These are phyloP conservation scores for Altica lythri DNA, from an alignment of 2,888 invertebrate genomes.

Conservation along the genomic window DNA sequence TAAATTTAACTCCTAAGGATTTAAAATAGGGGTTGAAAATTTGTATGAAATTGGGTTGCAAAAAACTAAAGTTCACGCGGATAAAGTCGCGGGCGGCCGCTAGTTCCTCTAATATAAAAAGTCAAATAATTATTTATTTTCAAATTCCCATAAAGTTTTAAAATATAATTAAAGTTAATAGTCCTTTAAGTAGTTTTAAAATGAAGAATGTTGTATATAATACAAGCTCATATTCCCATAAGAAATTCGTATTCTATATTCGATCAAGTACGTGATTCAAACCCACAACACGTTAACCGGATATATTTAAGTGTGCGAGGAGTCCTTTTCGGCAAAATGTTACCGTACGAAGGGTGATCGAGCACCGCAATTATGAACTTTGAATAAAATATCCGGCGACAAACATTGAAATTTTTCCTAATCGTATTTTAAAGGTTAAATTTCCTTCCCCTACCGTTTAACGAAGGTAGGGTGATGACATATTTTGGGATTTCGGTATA, in stretches of 20 bases:
- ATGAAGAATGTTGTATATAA: too few species aligned
- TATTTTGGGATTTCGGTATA: slow-evolving; percentile 6
- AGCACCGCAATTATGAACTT: slow-evolving; percentile 47
- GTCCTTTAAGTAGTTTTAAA: too few species aligned
- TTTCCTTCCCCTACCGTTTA: slow-evolving; percentile 41
- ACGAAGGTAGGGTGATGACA: slow-evolving; percentile 11
- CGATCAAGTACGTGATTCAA: not conserved
- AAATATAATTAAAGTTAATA: too few species aligned
- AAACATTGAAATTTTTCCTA: slow-evolving; percentile 56
- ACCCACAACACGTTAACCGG: slow-evolving; percentile 4
- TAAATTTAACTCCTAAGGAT: too few species aligned
- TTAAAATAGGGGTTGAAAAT: too few species aligned
- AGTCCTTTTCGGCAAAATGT: slow-evolving; percentile 1
- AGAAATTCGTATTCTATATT: not conserved
- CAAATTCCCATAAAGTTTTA: too few species aligned
- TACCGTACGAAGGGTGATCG: not conserved
- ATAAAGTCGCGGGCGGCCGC: too few species aligned
- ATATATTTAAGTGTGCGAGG: not conserved
- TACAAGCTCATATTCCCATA: too few species aligned
- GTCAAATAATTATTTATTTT: too few species aligned
- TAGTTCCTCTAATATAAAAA: too few species aligned
- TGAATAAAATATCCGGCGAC: slow-evolving; percentile 55
- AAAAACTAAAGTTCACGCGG: too few species aligned
- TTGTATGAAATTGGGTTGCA: too few species aligned
- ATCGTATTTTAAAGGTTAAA: slow-evolving; percentile 48